phyloP scores from a whole-genome alignment of 2,797 vertebrate species.

The Hippocampus kuda region DNA sequence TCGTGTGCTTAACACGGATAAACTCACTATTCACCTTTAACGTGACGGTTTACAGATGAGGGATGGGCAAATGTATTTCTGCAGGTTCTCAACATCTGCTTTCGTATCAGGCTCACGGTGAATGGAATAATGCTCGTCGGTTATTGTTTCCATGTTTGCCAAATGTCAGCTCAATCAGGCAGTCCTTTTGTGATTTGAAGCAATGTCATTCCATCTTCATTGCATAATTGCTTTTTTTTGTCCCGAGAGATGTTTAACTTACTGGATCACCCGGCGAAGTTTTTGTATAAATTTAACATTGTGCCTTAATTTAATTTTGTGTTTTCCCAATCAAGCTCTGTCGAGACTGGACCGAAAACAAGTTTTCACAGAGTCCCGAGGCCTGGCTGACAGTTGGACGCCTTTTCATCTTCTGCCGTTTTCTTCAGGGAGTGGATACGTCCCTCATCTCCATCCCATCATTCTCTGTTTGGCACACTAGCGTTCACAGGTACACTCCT shows the following conservation, averaged over 20 bases:
- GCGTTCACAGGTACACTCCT: slow-evolving; percentile 28
- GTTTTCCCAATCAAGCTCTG: slow-evolving; percentile 23
- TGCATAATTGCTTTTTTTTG: neutral
- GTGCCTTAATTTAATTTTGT: slow-evolving; percentile 16
- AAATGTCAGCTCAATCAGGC: neutral
- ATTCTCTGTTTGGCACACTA: slow-evolving; percentile 21
- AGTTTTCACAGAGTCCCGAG: slow-evolving; percentile 31
- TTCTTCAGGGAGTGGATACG: slow-evolving; percentile 23
- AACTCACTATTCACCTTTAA: no score
- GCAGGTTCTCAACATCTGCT: neutral
- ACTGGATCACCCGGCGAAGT: neutral
- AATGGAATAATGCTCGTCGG: neutral
- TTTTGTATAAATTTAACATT: neutral
- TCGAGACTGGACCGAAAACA: slow-evolving; percentile 16
- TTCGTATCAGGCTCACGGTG: neutral
- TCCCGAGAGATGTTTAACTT: neutral
- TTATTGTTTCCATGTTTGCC: neutral
- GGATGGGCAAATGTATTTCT: no score
- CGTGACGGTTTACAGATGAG: no score
- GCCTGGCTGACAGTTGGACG: slow-evolving; percentile 36
- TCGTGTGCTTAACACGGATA: no score
- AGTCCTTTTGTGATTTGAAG: neutral
- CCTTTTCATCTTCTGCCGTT: slow-evolving; percentile 10
- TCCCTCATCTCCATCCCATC: slow-evolving; percentile 16
- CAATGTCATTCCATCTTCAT: neutral